Base-by-base conservation (phyloP, 1,140 invertebrate species). In the Euura saliciscinereae region DNA sequence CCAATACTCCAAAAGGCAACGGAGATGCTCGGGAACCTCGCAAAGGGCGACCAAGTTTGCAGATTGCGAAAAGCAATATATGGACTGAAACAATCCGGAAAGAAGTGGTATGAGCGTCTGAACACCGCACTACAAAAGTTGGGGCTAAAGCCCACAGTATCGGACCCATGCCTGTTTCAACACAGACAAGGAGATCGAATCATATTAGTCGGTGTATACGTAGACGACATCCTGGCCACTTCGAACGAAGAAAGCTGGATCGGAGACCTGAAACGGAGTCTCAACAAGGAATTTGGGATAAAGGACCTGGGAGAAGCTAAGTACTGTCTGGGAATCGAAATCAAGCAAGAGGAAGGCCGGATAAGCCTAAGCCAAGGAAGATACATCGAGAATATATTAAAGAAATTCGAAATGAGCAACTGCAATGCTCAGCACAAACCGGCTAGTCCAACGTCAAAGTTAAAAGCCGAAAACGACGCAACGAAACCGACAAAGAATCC, bases 81-180 rank as follows among this genome's bases (percentile, higher is more conserved):
- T 67, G 81, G 80, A 2, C 73, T 86, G 4, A 79, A 77, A 68
- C 80, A 83, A 71, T 74, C 82, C 0, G 77, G 78, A n/a, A 45
- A 76, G 42, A 66, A 59, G 43, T 85, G 83, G 82, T 70, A 84
- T 46, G 64, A 71, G 13, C 76, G 59, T 7, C 67, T 83, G 6
- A 64, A 69, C 51, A n/a, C 11, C 1, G 51, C n/a, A 5, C 44
- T 83, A 10, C 43, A 67, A 28, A 65, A 71, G 6, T 2, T 78
- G 2, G 78, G 75, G 8, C 72, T 78, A 3, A 46, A 65, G 11
- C 73, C 71, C 44, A 73, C 73, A 0, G 44, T 13, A 13, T 42
- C 65, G n/a, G 80, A 80, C 45, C 76, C 77, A 6, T 80, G 79
- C 65, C 45, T 79, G 7, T 83, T 74, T 74, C 28, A 44, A 11